Base-by-base conservation (phyloP, 2,113 vertebrate genomes). In the Tragelaphus buxtoni region DNA sequence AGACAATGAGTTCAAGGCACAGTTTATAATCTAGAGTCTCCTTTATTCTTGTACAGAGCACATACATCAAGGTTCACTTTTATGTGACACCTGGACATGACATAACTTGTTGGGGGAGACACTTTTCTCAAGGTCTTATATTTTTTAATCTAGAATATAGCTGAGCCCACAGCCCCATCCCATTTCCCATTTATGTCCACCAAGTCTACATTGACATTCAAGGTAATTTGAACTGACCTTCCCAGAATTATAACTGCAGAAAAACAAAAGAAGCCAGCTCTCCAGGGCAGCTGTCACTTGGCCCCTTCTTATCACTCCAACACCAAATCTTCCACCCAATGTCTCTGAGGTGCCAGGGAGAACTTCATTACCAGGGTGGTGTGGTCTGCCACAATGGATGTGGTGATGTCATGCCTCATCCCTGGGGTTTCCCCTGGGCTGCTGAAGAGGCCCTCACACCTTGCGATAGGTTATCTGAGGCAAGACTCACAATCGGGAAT, bases 1-100 rank as follows among this genome's bases (percentile, higher is more conserved):
- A 96, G 94, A 47, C 95, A 96, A 93, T 69, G 95, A 96, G 89
- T 98, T 98, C 90, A 96, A 98, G 94, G 93, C 89, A 86, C 63
- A 39, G 89, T 97, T 97, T 98, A 92, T 84, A 96, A 97, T 97
- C 83, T 24, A 45, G 80, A 60, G 30, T 77, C 77, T 94, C 97
- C 94, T 96, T 97, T 98, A 60, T 96, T 94, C 93, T 95, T 85
- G 60, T 93, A 47, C 74, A 97, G 82, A 96, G 79, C 51, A 96
- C 90, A 91, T 96, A 94, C 80, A 96, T 98, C 93, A 97, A 93
- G 91, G 22, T n/a, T 39, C 1, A 85, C 96, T 98, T 92, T 98
- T 98, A 98, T 97, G 86, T 96, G 96, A 88, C 91, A 91, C 72
- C 77, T 95, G 39, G 86, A 96, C 32, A 94, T 90, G 88, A 24